Percentiles rank a stretch among this genome's conserved stretches.
Evolutionary conservation across 2,113 vertebrate genomes (phyloP).

Genomic region (Bos taurus): ARS-UCD2.0 NC_037344.1:69468501-69469000

Average conservation of each 20-base stretch:
- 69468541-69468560: background rate
- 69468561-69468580: background rate
- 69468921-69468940: background rate
- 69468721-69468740: background rate
- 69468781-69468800: background rate
- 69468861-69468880: background rate
- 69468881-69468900: background rate
- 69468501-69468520: background rate
- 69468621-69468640: background rate
- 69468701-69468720: background rate
- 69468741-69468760: background rate
- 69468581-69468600: rapidly evolving
- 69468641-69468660: background rate
- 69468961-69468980: background rate
- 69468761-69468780: background rate
- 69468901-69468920: background rate
- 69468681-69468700: background rate
- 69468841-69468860: background rate
- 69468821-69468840: background rate
- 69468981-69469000: background rate
- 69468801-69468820: background rate
- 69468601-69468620: background rate
- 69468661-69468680: background rate
- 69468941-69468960: background rate
- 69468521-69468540: background rate